A percentile compares a stretch with the other conserved stretches of the same genome.
Evolutionary conservation across 2,113 vertebrate genomes (phyloP).

Genomic region (Falcunculus frontatus): DNA sequence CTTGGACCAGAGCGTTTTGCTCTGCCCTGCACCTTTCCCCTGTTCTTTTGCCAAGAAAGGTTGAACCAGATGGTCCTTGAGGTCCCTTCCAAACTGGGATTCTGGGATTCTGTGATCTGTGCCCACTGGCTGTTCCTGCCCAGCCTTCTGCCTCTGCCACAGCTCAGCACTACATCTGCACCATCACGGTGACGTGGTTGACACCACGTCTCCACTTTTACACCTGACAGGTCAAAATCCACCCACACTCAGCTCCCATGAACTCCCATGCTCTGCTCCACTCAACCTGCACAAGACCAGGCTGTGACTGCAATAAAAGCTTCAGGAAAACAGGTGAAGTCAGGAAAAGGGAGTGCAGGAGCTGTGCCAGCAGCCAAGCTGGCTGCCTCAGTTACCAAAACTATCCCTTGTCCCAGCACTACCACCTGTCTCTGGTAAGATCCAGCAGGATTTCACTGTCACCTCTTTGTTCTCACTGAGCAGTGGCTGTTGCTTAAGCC

Average conservation of each 20-base stretch:
- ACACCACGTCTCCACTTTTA: background rate
- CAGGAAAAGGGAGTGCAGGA: accelerated
- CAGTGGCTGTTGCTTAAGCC: background rate
- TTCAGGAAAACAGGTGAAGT: background rate
- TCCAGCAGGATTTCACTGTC: background rate
- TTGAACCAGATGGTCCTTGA: background rate
- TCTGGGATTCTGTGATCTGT: background rate
- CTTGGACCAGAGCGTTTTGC: background rate
- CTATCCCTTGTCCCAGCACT: background rate
- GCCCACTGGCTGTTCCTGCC: background rate
- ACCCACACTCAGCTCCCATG: accelerated
- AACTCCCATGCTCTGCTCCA: background rate
- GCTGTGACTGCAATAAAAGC: background rate
- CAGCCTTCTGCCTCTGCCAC: background rate
- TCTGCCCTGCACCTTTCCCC: background rate
- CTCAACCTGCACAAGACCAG: accelerated
- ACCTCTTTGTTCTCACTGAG: background rate
- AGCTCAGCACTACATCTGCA: accelerated
- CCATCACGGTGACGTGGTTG: accelerated
- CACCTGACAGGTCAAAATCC: background rate
- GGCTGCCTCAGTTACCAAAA: background rate
- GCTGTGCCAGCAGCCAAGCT: background rate
- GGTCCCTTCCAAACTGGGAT: accelerated
- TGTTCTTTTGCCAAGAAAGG: background rate
- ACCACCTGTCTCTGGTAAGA: background rate